Percentiles rank a stretch among this genome's conserved stretches.
These are phyloP conservation scores for Gobiocypris rarus DNA, from an alignment of 2,113 vertebrate genomes.

Conservation along the genomic window DNA sequence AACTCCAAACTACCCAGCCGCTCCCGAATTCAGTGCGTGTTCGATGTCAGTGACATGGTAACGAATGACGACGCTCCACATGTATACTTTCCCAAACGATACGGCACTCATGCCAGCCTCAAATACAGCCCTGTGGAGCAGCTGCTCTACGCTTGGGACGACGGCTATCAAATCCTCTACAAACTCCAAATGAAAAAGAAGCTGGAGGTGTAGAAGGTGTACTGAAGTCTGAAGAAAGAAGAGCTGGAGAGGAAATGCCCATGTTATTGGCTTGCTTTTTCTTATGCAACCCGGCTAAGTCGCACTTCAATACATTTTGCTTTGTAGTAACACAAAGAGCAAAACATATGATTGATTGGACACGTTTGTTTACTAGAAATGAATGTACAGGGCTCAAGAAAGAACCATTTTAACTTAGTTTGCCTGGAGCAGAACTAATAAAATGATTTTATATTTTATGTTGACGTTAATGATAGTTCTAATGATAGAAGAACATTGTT, in stretches of 20 bases:
- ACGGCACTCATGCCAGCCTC: slow-evolving; percentile 89
- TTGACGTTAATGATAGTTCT: not conserved
- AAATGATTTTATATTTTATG: slow-evolving; percentile 10
- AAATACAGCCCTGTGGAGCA: slow-evolving; percentile 92
- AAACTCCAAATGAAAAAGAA: slow-evolving; percentile 93
- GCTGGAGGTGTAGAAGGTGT: slow-evolving; percentile 68
- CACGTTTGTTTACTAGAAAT: slow-evolving; percentile 6
- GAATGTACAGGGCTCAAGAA: slow-evolving; percentile 1
- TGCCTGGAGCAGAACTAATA: slow-evolving; percentile 40
- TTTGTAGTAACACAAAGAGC: slow-evolving; percentile 11
- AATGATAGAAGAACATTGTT: too few species aligned
- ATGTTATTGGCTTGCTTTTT: slow-evolving; percentile 2
- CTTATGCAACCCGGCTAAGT: not conserved
- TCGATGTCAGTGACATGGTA: slow-evolving; percentile 89
- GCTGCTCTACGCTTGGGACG: slow-evolving; percentile 95
- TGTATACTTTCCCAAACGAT: slow-evolving; percentile 94
- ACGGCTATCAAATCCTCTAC: slow-evolving; percentile 96
- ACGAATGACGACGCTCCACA: slow-evolving; percentile 83
- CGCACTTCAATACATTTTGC: not conserved
- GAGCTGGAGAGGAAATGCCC: not conserved
- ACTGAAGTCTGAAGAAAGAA: slow-evolving; percentile 15
- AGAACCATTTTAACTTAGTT: slow-evolving; percentile 19
- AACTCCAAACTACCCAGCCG: slow-evolving; percentile 91
- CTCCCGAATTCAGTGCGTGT: slow-evolving; percentile 92
- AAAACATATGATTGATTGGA: slow-evolving; percentile 23